Base-by-base conservation (phyloP, 2,113 vertebrate genomes). In the Bubo bubo region DNA sequence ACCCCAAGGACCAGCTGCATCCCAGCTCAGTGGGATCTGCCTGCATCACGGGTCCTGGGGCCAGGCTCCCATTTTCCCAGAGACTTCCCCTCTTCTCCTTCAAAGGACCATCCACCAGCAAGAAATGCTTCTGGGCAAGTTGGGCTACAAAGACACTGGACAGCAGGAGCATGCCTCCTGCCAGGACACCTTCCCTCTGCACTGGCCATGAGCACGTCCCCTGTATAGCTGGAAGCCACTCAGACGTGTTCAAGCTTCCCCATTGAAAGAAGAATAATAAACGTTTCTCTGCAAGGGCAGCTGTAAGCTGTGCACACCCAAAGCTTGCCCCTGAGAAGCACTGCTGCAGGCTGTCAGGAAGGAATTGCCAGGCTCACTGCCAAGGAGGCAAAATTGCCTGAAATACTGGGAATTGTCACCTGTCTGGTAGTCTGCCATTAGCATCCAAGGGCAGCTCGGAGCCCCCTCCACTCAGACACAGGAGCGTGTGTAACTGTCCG, bases 171-270 rank as follows among this genome's bases (percentile, higher is more conserved):
- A 47, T 1, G 0, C 4, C 0, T 1, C 23, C 52, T 58, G 20
- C 23, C 45, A 52, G 32, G 16, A 10, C 53, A 76, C 41, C 47
- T 71, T 80, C n/a, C 19, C 37, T 22, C 47, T 4, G 0, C 1
- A 1, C 41, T n/a, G 67, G 34, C 67, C 17, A 37, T 1, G 1
- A 80, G n/a, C 28, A 47, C 0, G 0, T 56, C 35, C 34, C 26
- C 52, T 0, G 1, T 35, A 60, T 24, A 76, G 62, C 77, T 84
- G 73, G 67, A 87, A 67, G 30, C 55, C 37, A 37, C 59, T 53
- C 0, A 2, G 45, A 56, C 0, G 0, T 12, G 41, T n/a, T 79
- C 52, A 71, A 34, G 32, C 39, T 83, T 87, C 73, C 41, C 39
- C 3, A 66, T 62, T 30, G 47, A 56, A 79, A 71, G 32, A 70